These are phyloP conservation scores for Diaperis boleti DNA, from an alignment of 2,888 invertebrate genomes.

Conservation along the genomic window DNA sequence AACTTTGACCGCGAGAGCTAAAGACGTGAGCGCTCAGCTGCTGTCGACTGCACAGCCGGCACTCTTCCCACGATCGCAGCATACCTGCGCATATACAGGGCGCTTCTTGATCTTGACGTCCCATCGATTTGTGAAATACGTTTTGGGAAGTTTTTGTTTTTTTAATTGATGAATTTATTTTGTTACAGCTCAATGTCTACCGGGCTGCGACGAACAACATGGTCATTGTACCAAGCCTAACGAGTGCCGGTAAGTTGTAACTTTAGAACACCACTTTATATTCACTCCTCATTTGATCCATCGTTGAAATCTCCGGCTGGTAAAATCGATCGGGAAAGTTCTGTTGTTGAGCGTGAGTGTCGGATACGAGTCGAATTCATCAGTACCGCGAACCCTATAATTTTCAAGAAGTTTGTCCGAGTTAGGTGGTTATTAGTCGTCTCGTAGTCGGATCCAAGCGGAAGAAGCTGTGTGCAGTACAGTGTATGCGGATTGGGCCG, in stretches of 20 bases:
- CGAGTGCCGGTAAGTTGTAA: constrained; percentile 94
- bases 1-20: constrained; percentile 64
- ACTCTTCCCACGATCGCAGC: constrained; percentile 65
- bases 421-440: constrained; percentile 55
- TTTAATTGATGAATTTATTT: constrained; percentile 21
- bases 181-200: constrained; percentile 74
- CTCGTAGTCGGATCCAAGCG: constrained; percentile 53
- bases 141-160: constrained; percentile 13
- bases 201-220: constrained; percentile 91
- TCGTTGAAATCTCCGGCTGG: constrained; percentile 57
- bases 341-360: constrained; percentile 44
- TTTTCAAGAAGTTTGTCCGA: constrained; percentile 58
- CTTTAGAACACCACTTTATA: neutral
- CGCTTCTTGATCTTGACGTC: constrained; percentile 48
- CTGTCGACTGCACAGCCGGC: constrained; percentile 62
- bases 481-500: constrained; percentile 64
- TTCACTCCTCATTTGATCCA: constrained; percentile 63
- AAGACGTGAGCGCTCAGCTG: constrained; percentile 65
- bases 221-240: constrained; percentile 93
- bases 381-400: constrained; percentile 54
- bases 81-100: constrained; percentile 65
- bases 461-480: constrained; percentile 55
- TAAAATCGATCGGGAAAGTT: constrained; percentile 43
- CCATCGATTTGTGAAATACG: constrained; percentile 22
- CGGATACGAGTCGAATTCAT: constrained; percentile 46